Evolutionary conservation across 2,888 invertebrate species (phyloP), one percentile per base, ranked within the genome.

Genomic region (Vanessa cardui): DNA sequence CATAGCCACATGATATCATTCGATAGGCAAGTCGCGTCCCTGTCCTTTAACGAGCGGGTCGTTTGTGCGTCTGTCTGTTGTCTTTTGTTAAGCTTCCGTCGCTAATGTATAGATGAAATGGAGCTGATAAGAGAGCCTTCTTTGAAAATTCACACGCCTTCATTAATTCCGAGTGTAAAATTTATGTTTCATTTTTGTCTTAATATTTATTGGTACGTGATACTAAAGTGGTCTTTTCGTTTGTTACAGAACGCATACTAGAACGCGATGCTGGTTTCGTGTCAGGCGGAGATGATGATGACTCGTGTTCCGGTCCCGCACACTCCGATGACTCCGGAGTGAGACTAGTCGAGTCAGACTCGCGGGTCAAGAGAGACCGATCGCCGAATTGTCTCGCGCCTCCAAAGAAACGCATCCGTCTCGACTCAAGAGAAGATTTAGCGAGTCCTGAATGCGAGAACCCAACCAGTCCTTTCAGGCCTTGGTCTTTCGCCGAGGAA

Each of bases 251-350:
- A 80, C 87, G 91, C 45, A 88, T 90, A 71, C 73, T 94, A 64
- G 95, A 95, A 69, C 89, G 94, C 64, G 96, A 96, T 80, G 95
- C 96, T 6, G 96, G 95, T 60, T 96, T 96, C 84, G 96, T 95
- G 73, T 96, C 96, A 0, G 96, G 95, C 3, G 96, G 94, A 0
- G 96, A 96, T 74, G 96, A 96, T 78, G 94, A 95, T 70, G 94
- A 94, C 85, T 94, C 84, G 68, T 94, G 81, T 72, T 93, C 93
- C 7, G 93, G 92, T 0, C 93, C 93, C 6, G 92, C 93, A 3
- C 93, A 93, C 76, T 93, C 93, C 1, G 93, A 93, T 72, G 93
- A 93, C 81, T 93, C 93, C 6, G 93, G 93, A 1, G 93, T 93
- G 52, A 80, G 92, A 64, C 85, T 92, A 26, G 89, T 86, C 31